phyloP scores from a whole-genome alignment of 2,113 vertebrate species.

The Chionis minor region DNA sequence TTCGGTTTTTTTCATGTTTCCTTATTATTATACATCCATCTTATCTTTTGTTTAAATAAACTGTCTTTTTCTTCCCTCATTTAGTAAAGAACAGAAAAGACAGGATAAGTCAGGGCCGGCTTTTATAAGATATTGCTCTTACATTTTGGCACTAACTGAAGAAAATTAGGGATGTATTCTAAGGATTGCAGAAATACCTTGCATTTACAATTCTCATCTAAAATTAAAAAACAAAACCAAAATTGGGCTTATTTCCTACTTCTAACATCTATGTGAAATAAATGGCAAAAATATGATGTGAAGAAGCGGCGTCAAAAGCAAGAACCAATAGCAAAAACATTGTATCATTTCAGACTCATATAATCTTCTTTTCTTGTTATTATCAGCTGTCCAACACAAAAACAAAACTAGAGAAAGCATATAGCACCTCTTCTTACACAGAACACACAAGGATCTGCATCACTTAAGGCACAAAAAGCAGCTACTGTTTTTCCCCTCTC shows the following conservation, averaged over 20 bases:
- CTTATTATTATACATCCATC: constrained; percentile 50
- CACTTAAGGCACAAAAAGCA: constrained; percentile 38
- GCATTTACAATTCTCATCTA: not conserved
- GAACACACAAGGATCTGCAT: constrained; percentile 3
- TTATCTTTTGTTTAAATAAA: constrained; percentile 58
- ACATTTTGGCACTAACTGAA: constrained; percentile 29
- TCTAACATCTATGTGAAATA: not conserved
- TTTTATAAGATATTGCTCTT: not conserved
- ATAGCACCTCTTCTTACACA: not conserved
- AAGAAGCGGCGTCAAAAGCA: not conserved
- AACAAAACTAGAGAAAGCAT: not conserved
- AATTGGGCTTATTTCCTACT: not conserved
- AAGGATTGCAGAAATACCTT: constrained; percentile 15
- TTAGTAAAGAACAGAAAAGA: constrained; percentile 40
- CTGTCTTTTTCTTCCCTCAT: constrained; percentile 9
- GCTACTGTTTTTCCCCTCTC: not conserved
- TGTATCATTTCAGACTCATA: not conserved
- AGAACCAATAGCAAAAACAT: not conserved
- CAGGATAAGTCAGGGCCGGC: not conserved
- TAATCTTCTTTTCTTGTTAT: constrained; percentile 16
- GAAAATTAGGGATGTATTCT: constrained; percentile 30
- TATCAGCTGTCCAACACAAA: constrained; percentile 55
- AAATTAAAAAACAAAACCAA: not conserved
- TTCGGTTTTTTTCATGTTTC: constrained; percentile 5
- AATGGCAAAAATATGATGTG: not conserved